These are phyloP conservation scores for Agrochola lychnidis DNA, from an alignment of 2,888 invertebrate species.

Conservation along the genomic window DNA sequence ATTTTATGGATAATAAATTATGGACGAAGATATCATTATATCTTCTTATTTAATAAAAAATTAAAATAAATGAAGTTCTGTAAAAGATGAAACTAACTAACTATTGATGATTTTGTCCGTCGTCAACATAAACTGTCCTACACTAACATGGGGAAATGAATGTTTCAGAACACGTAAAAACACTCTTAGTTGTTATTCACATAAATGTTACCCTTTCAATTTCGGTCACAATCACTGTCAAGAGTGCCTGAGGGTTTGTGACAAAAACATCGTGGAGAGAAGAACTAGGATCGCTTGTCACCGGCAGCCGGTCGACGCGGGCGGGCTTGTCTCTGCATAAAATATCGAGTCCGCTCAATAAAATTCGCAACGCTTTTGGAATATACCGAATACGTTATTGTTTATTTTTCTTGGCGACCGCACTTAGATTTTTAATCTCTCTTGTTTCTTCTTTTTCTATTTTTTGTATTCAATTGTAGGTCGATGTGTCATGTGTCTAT, in stretches of 20 bases:
- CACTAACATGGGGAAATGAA: conserved; percentile 21
- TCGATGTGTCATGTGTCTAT: not conserved
- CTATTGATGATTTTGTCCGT: not conserved
- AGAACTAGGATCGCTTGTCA: conserved; percentile 51
- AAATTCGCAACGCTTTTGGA: conserved; percentile 45
- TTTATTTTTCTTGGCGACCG: conserved; percentile 39
- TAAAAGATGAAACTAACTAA: not conserved
- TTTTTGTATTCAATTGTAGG: conserved; percentile 21
- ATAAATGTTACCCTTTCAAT: conserved; percentile 54
- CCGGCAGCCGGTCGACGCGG: conserved; percentile 49
- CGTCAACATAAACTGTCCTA: conserved; percentile 8
- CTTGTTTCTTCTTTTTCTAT: not conserved
- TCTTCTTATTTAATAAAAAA: not conserved
- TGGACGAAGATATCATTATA: too few relatives aligned
- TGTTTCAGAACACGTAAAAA: conserved; percentile 45
- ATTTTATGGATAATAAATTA: too few relatives aligned
- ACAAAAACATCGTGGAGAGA: conserved; percentile 52
- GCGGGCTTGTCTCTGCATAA: conserved; percentile 59
- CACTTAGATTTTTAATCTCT: conserved; percentile 37
- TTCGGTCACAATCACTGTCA: conserved; percentile 57
- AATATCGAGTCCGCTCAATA: conserved; percentile 57
- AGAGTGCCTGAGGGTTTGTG: conserved; percentile 48
- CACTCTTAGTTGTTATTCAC: conserved; percentile 41
- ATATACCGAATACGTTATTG: conserved; percentile 46
- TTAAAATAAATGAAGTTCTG: not conserved